phyloP scores from a whole-genome alignment of 1,140 invertebrate species.

The Apis cerana region DNA sequence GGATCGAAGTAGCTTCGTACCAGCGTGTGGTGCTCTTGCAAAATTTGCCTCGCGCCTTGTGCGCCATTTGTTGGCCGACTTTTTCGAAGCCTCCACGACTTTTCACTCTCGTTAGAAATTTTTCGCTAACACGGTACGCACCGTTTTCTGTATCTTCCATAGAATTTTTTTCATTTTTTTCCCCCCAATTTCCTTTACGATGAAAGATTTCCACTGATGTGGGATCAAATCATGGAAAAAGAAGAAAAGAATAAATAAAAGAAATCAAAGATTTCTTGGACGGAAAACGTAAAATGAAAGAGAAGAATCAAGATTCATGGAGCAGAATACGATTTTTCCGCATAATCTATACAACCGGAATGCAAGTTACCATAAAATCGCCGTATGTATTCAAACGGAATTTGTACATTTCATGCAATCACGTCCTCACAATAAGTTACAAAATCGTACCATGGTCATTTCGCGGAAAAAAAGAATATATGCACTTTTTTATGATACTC shows the following conservation, averaged over 20 bases:
- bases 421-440: slow-evolving; percentile 56
- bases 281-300: too few species aligned
- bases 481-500: not conserved
- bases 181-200: too few species aligned
- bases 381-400: slow-evolving; percentile 68
- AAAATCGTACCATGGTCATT: slow-evolving; percentile 39
- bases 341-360: not conserved
- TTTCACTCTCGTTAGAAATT: not conserved
- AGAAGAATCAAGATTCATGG: too few species aligned
- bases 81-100: not conserved
- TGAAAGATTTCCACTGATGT: not conserved
- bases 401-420: slow-evolving; percentile 47
- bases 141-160: too few species aligned
- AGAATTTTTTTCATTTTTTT: fast-evolving
- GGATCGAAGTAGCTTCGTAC: not conserved
- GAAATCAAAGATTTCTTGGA: too few species aligned
- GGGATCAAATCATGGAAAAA: too few species aligned
- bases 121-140: not conserved
- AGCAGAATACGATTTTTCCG: not conserved
- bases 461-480: not conserved
- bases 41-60: slow-evolving; percentile 28
- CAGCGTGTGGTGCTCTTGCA: slow-evolving; percentile 23
- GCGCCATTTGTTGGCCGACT: slow-evolving; percentile 14
- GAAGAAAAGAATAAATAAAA: too few species aligned
- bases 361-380: slow-evolving; percentile 67